phyloP scores from a whole-genome alignment of 2,113 vertebrate genomes.

The Callorhinus ursinus region DNA sequence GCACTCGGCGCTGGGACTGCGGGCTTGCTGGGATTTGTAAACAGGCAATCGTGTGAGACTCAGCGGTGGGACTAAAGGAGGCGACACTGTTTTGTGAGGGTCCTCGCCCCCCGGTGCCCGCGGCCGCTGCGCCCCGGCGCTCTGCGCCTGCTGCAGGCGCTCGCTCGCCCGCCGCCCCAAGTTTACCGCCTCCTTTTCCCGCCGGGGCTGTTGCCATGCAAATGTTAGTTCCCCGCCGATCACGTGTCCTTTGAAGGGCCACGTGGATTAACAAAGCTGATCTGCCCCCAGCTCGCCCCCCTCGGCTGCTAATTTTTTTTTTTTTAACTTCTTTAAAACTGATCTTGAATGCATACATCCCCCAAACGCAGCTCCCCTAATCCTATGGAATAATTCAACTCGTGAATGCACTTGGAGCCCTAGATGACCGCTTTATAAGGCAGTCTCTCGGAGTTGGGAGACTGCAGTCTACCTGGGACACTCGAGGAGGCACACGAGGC shows the following conservation, averaged over 20 bases:
- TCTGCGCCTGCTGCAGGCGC: slow-evolving; percentile 78
- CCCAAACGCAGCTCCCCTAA: slow-evolving; percentile 90
- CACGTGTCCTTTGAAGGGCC: slow-evolving; percentile 96
- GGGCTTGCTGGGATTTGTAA: slow-evolving; percentile 92
- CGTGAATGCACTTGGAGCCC: slow-evolving; percentile 88
- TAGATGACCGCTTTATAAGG: slow-evolving; percentile 94
- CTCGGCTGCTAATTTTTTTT: slow-evolving; percentile 85
- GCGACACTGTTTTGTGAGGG: slow-evolving; percentile 86
- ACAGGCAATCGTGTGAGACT: slow-evolving; percentile 92
- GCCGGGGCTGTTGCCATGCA: slow-evolving; percentile 90
- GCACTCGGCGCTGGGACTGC: slow-evolving; percentile 89
- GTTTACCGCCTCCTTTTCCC: slow-evolving; percentile 81
- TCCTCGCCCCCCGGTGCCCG: slow-evolving; percentile 75
- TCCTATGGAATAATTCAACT: slow-evolving; percentile 94
- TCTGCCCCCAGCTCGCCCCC: slow-evolving; percentile 89
- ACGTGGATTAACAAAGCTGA: slow-evolving; percentile 98
- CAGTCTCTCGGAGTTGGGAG: slow-evolving; percentile 71
- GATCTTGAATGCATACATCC: slow-evolving; percentile 94
- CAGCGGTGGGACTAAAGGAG: slow-evolving; percentile 87
- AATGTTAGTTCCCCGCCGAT: slow-evolving; percentile 89
- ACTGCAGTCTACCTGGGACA: slow-evolving; percentile 84
- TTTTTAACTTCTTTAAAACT: slow-evolving; percentile 91
- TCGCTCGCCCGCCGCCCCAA: slow-evolving; percentile 64
- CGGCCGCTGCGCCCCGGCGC: slow-evolving; percentile 87
- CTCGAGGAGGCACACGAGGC: slow-evolving; percentile 59